phyloP scores from a whole-genome alignment of 2,797 vertebrate species.

The Vespertilio murinus region DNA sequence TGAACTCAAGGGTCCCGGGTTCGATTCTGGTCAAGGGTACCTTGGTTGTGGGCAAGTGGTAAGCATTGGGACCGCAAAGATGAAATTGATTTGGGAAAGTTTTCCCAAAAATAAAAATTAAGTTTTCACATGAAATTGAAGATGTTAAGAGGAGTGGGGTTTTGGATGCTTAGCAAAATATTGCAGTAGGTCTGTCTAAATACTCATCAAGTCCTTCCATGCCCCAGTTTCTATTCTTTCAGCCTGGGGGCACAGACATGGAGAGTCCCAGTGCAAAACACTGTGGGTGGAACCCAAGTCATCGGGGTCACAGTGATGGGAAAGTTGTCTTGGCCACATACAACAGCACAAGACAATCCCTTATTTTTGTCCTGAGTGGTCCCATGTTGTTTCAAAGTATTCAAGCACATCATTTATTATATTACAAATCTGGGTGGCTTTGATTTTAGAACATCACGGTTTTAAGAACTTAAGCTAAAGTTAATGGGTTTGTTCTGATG shows the following conservation, averaged over 20 bases:
- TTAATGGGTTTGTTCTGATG: not conserved
- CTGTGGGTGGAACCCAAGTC: not conserved
- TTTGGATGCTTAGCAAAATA: not conserved
- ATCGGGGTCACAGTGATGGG: not conserved
- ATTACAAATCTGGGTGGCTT: not conserved
- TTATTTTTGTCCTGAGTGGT: not conserved
- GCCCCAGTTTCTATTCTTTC: not conserved
- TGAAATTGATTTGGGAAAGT: not conserved
- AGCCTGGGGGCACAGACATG: not conserved
- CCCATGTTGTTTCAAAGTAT: not conserved
- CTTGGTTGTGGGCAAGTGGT: not conserved
- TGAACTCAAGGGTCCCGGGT: too few species aligned
- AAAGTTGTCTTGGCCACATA: not conserved
- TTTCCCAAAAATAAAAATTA: not conserved
- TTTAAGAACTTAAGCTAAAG: slow-evolving; percentile 1
- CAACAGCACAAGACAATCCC: not conserved
- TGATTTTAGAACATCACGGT: not conserved
- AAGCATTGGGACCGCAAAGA: not conserved
- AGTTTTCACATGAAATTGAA: not conserved
- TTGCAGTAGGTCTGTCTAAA: not conserved
- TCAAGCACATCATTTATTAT: not conserved
- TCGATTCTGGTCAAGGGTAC: too few species aligned
- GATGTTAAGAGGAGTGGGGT: not conserved
- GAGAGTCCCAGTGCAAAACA: not conserved
- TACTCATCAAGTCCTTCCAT: not conserved